A percentile compares a stretch with the other conserved stretches of the same genome.
Evolutionary conservation across 2,113 vertebrate genomes (phyloP).

Genomic region (human (Homo sapiens)): DNA sequence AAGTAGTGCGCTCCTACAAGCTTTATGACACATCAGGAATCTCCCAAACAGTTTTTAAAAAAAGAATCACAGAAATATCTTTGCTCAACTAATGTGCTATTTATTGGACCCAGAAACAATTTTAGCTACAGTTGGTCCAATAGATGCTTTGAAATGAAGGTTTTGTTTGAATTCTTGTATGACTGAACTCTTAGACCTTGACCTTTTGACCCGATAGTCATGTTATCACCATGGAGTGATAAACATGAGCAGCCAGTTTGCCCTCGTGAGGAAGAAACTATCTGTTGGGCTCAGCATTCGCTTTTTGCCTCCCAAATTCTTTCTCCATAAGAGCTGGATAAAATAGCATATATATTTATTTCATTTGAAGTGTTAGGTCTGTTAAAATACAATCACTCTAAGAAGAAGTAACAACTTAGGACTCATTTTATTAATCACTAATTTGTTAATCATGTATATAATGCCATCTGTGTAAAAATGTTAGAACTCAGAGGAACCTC

Average conservation of each 20-base stretch:
- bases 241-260: background rate
- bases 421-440: background rate
- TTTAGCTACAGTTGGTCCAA: background rate
- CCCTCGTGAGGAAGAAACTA: background rate
- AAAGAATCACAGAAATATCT: background rate
- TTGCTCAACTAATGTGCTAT: background rate
- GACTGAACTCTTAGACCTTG: background rate
- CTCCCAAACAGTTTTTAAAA: background rate
- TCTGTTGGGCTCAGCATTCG: background rate
- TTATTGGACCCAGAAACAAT: background rate
- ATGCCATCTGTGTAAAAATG: background rate
- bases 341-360: slow-evolving; percentile 33
- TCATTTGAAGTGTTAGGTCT: background rate
- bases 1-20: background rate
- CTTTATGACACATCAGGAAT: background rate
- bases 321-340: background rate
- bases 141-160: background rate
- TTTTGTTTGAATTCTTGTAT: background rate
- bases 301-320: background rate
- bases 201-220: background rate
- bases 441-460: background rate
- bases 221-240: background rate
- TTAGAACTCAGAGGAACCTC: background rate
- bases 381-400: slow-evolving; percentile 36
- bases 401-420: background rate